These are phyloP conservation scores for Cepphus grylle DNA, from an alignment of 2,113 vertebrate species.

Conservation along the genomic window DNA sequence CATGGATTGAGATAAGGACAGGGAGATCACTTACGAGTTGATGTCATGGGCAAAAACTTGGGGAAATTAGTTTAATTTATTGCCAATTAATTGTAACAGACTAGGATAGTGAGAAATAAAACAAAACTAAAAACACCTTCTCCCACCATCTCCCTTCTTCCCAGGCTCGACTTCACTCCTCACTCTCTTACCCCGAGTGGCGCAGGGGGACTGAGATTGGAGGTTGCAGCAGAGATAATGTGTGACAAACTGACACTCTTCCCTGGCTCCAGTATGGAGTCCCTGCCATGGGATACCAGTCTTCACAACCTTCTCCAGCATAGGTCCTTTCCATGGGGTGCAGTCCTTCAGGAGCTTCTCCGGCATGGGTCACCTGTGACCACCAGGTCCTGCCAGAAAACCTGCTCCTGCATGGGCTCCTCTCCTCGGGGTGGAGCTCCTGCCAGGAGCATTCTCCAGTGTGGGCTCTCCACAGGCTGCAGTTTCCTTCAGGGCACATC, in stretches of 20 bases:
- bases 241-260: not conserved
- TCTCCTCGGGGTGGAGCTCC: not conserved
- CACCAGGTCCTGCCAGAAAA: not conserved
- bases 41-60: not conserved
- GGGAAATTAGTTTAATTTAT: not conserved
- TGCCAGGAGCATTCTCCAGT: not conserved
- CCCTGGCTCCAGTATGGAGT: not conserved
- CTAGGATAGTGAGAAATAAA: not conserved
- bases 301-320: not conserved
- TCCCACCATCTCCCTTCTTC: not conserved
- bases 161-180: not conserved
- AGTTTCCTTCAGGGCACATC: not conserved
- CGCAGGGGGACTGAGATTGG: not conserved
- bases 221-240: accelerated
- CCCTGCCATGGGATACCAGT: not conserved
- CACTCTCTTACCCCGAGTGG: not conserved
- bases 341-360: not conserved
- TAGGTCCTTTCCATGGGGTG: not conserved
- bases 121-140: not conserved
- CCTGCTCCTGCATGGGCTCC: not conserved
- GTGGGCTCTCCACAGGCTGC: not conserved
- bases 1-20: not conserved
- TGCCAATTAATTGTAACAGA: not conserved
- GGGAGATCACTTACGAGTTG: not conserved
- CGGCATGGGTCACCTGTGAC: not conserved